Base-by-base conservation (phyloP, 1,140 invertebrate genomes). In the Drosophila athabasca region DNA sequence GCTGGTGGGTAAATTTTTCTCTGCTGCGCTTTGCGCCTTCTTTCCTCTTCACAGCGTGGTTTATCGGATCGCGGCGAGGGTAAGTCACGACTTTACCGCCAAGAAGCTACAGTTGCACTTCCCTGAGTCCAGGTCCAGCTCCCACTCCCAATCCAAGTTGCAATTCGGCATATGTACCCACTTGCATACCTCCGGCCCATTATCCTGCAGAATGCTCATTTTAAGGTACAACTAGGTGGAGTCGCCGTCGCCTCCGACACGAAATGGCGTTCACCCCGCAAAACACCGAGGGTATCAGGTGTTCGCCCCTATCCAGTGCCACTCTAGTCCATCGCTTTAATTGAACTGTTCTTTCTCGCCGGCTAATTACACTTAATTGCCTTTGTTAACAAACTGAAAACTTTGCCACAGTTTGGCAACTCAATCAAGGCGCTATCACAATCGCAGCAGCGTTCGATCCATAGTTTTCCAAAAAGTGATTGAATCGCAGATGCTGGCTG, bases 1-100 rank as follows among this genome's bases (percentile, higher is more conserved):
- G 88, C 88, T 90, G 88, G 88, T 90, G 88, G 88, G 82, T 90
- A 83, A 81, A 90, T 81, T 80, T 83, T 88, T 80, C 72, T 73
- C 8, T 35, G 9, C 71, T 78, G 49, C 58, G 67, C 67, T 79
- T 76, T 79, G 67, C 70, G 70, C 67, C 52, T 66, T 59, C 26
- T 48, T 45, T 66, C 58, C 62, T 48, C 59, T 76, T 62, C 59
- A 31, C 70, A 55, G 44, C 71, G 26, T 50, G 48, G 53, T 62
- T 90, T 90, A 90, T 90, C 88, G 88, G 87, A 90, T 90, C 78
- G 74, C 68, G 62, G 62, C 64, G 76, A 66, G 74, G 68, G 76
- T 73, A 75, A 87, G 87, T 90, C 87, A 90, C 87, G 87, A 90
- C 79, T 90, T 90, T 51, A 52, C 70, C 66, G 66, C 66, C 62